Evolutionary conservation across 1,140 invertebrate species (phyloP).

Genomic region (Hesperophylax magnus): DNA sequence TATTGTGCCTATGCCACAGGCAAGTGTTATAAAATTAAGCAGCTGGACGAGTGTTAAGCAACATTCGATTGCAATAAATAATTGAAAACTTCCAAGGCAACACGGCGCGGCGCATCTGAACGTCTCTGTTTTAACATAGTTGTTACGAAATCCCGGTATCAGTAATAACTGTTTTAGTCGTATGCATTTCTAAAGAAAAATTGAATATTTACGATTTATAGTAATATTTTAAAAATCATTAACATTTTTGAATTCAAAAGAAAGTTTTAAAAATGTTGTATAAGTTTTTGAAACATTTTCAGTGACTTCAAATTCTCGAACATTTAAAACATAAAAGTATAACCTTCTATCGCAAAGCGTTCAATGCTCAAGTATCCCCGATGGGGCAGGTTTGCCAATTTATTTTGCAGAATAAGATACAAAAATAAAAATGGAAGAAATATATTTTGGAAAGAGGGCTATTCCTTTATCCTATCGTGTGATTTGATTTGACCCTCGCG

Average conservation of each 20-base stretch:
- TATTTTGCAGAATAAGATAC: neutral
- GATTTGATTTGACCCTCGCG: constrained; percentile 24
- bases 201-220: neutral
- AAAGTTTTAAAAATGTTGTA: neutral
- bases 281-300: too few species aligned
- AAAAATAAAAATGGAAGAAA: constrained; percentile 9
- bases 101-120: too few species aligned
- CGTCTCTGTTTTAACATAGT: too few species aligned
- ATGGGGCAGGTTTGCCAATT: neutral
- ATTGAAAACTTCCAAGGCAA: too few species aligned
- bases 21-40: too few species aligned
- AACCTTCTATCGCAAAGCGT: neutral
- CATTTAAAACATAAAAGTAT: neutral
- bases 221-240: neutral
- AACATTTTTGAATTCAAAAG: neutral
- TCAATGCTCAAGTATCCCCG: neutral
- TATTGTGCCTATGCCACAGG: too few species aligned
- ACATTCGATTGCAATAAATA: too few species aligned
- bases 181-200: too few species aligned
- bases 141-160: too few species aligned
- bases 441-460: neutral
- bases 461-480: constrained; percentile 17
- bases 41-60: too few species aligned
- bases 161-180: too few species aligned
- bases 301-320: neutral